These are phyloP conservation scores for Gymnoscopelus braueri DNA, from an alignment of 2,797 vertebrate species.

Conservation along the genomic window DNA sequence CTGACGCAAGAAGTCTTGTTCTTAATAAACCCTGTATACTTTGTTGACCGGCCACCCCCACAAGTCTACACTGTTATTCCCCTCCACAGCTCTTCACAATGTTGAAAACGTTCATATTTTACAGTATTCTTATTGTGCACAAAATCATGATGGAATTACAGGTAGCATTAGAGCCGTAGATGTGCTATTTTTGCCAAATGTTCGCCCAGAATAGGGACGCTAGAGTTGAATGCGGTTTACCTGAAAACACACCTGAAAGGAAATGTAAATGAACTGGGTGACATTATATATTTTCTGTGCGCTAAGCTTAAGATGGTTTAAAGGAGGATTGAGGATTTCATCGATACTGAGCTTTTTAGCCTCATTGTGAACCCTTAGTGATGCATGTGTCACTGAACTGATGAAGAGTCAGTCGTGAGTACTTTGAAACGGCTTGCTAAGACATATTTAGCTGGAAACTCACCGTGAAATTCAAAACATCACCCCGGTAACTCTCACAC, in stretches of 20 bases:
- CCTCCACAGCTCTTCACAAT: no score
- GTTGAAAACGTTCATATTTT: no score
- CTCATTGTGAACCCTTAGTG: slow-evolving; percentile 30
- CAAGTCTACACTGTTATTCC: no score
- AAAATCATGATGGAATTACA: no score
- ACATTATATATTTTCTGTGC: slow-evolving; percentile 53
- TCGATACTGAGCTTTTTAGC: slow-evolving; percentile 30
- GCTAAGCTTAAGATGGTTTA: slow-evolving; percentile 43
- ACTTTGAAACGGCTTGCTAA: not conserved
- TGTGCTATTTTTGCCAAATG: no score
- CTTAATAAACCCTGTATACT: no score
- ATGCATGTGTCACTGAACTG: slow-evolving; percentile 24
- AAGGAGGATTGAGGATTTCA: slow-evolving; percentile 48
- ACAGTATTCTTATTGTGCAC: no score
- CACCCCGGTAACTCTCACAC: not conserved
- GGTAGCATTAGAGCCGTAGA: no score
- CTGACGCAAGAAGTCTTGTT: no score
- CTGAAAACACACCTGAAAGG: slow-evolving; percentile 18
- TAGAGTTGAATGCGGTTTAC: slow-evolving; percentile 9
- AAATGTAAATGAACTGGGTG: slow-evolving; percentile 50
- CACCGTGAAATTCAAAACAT: slow-evolving; percentile 11
- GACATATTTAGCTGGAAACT: slow-evolving; percentile 7
- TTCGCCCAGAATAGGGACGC: not conserved
- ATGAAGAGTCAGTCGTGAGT: slow-evolving; percentile 8
- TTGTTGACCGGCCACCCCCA: no score